Conservation (phyloP, 2,888 invertebrate genomes). For the Caenorhabditis sulstoni region DNA sequence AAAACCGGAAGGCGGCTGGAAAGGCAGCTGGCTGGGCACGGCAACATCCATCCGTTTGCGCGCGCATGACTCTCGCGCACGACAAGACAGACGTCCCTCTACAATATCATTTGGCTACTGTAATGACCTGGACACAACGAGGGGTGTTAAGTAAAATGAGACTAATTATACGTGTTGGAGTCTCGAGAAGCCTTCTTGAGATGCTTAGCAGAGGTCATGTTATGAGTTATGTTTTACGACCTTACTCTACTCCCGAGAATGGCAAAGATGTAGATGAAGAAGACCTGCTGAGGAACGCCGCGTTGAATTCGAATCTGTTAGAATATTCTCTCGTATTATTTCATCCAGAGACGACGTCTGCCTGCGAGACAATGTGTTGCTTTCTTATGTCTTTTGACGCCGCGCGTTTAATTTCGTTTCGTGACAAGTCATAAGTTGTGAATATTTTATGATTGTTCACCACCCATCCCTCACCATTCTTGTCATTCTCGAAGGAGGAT, state of each 20-base stretch:
- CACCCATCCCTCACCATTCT: slow-evolving; percentile 13
- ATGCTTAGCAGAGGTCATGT: background rate
- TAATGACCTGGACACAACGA: slow-evolving; percentile 47
- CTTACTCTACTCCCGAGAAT: background rate
- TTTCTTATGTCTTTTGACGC: slow-evolving; percentile 50
- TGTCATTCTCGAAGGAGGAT: background rate
- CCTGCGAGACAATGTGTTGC: slow-evolving; percentile 51
- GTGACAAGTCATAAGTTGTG: slow-evolving; percentile 52
- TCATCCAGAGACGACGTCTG: slow-evolving; percentile 33
- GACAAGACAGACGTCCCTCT: slow-evolving; percentile 2
- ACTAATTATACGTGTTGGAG: slow-evolving; percentile 42
- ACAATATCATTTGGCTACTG: slow-evolving; percentile 57
- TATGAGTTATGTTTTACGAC: background rate
- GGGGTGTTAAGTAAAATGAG: slow-evolving; percentile 55
- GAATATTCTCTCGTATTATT: slow-evolving; percentile 42
- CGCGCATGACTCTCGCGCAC: slow-evolving; percentile 53
- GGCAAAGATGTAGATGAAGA: background rate
- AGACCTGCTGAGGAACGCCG: slow-evolving; percentile 6
- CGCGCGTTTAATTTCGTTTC: slow-evolving; percentile 49
- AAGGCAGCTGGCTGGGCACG: slow-evolving; percentile 50
- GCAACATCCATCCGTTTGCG: slow-evolving; percentile 31
- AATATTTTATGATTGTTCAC: slow-evolving; percentile 58
- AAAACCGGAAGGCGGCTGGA: slow-evolving; percentile 47
- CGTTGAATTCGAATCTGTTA: slow-evolving; percentile 12
- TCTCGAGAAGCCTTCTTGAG: background rate